Conservation (phyloP, 2,888 invertebrate species). For the Aporophyla lueneburgensis region DNA sequence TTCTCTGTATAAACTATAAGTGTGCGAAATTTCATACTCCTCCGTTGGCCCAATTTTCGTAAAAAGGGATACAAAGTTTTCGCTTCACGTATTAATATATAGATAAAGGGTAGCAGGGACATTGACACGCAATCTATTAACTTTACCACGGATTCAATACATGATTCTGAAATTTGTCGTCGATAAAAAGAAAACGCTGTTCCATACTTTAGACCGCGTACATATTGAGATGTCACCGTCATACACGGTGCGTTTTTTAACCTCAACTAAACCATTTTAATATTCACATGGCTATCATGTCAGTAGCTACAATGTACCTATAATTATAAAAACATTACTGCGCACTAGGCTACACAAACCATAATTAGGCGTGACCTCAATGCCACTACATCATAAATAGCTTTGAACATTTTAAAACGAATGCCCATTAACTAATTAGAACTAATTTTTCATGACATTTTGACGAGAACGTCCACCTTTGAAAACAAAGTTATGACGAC, state of each 20-base stretch:
- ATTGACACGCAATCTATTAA: too few relatives aligned
- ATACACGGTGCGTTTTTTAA: not conserved
- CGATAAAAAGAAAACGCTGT: too few relatives aligned
- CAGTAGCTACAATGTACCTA: not conserved
- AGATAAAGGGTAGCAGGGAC: too few relatives aligned
- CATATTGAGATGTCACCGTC: too few relatives aligned
- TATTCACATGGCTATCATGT: not conserved
- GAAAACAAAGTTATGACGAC: not conserved
- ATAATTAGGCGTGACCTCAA: slow-evolving; percentile 39
- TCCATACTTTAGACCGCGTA: too few relatives aligned
- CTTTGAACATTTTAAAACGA: slow-evolving; percentile 46
- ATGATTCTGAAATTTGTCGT: too few relatives aligned
- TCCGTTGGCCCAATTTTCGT: too few relatives aligned
- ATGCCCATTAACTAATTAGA: slow-evolving; percentile 38
- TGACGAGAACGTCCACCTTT: not conserved
- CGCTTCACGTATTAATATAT: too few relatives aligned
- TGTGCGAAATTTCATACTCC: too few relatives aligned
- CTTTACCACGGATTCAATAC: too few relatives aligned
- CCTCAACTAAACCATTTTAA: not conserved
- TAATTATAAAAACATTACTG: slow-evolving; percentile 23
- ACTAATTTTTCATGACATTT: slow-evolving; percentile 10
- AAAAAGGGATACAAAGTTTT: too few relatives aligned
- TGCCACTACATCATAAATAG: slow-evolving; percentile 23
- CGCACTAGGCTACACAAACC: slow-evolving; percentile 2
- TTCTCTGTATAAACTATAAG: too few relatives aligned